Conservation (phyloP, 1,140 invertebrate genomes). For the Polypedilum vanderplanki region DNA sequence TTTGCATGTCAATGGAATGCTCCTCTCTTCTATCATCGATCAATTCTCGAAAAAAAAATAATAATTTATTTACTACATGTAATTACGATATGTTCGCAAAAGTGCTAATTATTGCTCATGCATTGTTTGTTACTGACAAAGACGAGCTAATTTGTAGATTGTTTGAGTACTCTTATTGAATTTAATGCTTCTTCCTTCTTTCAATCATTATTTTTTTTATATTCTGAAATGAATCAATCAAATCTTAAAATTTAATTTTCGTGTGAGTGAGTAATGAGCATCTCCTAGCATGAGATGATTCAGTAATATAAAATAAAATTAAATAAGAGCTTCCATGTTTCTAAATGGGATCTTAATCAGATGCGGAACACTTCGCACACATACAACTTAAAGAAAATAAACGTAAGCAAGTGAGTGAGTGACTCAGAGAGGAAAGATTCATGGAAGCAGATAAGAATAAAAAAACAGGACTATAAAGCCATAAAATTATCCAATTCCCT, state of each 20-base stretch:
- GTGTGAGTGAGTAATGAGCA: background rate
- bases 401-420: background rate
- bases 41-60: too few species aligned
- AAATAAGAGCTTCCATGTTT: background rate
- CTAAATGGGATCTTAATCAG: constrained; percentile 9
- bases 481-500: constrained; percentile 1
- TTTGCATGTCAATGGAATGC: too few species aligned
- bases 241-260: background rate
- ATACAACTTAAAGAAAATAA: background rate
- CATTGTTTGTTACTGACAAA: background rate
- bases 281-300: background rate
- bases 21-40: too few species aligned
- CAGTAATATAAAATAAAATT: background rate
- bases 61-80: too few species aligned
- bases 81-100: background rate
- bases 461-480: constrained; percentile 17
- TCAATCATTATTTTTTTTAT: background rate
- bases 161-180: background rate
- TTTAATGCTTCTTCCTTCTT: background rate
- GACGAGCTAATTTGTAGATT: background rate
- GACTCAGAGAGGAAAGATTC: background rate
- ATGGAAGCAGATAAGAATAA: background rate
- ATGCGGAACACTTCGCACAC: background rate
- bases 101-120: background rate
- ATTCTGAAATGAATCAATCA: constrained; percentile 1